Percentiles rank a stretch among this genome's conserved stretches.
Conservation (phyloP, 2,797 vertebrate genomes). For the Artibeus lituratus region DNA sequence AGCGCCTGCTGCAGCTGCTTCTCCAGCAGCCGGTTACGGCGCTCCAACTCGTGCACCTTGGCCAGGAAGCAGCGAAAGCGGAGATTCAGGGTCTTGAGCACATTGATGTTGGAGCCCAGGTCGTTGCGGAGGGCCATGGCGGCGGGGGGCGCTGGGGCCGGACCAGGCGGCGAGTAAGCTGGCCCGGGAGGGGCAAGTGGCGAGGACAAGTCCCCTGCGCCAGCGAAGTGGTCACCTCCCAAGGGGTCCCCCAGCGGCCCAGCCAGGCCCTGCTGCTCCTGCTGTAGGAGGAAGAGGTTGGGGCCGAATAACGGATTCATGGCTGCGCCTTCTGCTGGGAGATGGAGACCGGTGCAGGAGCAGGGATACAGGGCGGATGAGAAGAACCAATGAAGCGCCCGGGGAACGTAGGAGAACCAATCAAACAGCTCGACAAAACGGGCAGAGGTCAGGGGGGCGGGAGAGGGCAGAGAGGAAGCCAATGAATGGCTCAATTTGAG, state of each 20-base stretch:
- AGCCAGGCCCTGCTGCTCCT: slow-evolving; percentile 83
- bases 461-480: not conserved
- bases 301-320: slow-evolving; percentile 95
- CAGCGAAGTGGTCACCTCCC: slow-evolving; percentile 77
- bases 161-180: slow-evolving; percentile 77
- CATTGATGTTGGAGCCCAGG: slow-evolving; percentile 96
- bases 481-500: not conserved
- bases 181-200: slow-evolving; percentile 72
- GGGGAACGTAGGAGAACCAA: not conserved
- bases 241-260: slow-evolving; percentile 68
- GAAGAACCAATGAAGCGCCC: slow-evolving; percentile 38
- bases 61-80: slow-evolving; percentile 97
- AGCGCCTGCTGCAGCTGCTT: slow-evolving; percentile 95
- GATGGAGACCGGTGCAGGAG: slow-evolving; percentile 23
- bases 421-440: not conserved
- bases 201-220: slow-evolving; percentile 83
- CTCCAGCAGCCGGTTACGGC: slow-evolving; percentile 95
- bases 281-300: slow-evolving; percentile 88
- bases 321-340: slow-evolving; percentile 76
- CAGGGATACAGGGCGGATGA: not conserved
- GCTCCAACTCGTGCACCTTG: slow-evolving; percentile 96
- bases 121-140: slow-evolving; percentile 96
- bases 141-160: slow-evolving; percentile 80
- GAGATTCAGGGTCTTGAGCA: slow-evolving; percentile 96
- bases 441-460: slow-evolving; percentile 45